These are phyloP conservation scores for Zaprionus africanus DNA, from an alignment of 1,140 invertebrate species.

Conservation along the genomic window DNA sequence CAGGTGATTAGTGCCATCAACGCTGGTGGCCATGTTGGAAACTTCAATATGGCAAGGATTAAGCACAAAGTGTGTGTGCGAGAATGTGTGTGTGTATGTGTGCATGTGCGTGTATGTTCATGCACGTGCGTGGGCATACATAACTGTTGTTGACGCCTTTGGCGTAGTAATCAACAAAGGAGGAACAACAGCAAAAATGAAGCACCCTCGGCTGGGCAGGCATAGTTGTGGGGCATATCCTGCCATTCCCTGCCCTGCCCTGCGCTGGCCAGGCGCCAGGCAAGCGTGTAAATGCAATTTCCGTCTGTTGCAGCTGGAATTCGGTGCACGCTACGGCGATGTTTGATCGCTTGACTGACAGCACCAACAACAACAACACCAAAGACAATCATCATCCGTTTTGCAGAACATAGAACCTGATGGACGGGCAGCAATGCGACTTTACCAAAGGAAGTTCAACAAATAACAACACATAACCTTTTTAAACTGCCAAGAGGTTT, in stretches of 20 bases:
- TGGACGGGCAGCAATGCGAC: background rate
- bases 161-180: conserved; percentile 49
- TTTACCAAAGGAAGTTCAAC: background rate
- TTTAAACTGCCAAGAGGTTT: background rate
- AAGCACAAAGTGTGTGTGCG: conserved; percentile 26
- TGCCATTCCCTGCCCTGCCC: conserved; percentile 15
- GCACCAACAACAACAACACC: conserved; percentile 8
- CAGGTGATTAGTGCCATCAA: conserved; percentile 70
- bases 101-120: background rate
- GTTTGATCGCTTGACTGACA: conserved; percentile 38
- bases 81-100: conserved; percentile 7
- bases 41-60: conserved; percentile 38
- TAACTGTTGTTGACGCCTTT: conserved; percentile 38
- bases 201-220: conserved; percentile 3
- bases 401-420: background rate
- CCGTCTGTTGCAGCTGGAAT: conserved; percentile 74
- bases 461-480: conserved; percentile 4
- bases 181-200: background rate
- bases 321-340: conserved; percentile 42
- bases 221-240: conserved; percentile 18
- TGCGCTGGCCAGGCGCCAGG: conserved; percentile 17
- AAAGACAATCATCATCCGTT: conserved; percentile 7
- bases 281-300: conserved; percentile 77
- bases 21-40: conserved; percentile 42
- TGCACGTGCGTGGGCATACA: conserved; percentile 11